Evolutionary conservation across 2,113 vertebrate genomes (phyloP).

Genomic region (Rostratula benghalensis): DNA sequence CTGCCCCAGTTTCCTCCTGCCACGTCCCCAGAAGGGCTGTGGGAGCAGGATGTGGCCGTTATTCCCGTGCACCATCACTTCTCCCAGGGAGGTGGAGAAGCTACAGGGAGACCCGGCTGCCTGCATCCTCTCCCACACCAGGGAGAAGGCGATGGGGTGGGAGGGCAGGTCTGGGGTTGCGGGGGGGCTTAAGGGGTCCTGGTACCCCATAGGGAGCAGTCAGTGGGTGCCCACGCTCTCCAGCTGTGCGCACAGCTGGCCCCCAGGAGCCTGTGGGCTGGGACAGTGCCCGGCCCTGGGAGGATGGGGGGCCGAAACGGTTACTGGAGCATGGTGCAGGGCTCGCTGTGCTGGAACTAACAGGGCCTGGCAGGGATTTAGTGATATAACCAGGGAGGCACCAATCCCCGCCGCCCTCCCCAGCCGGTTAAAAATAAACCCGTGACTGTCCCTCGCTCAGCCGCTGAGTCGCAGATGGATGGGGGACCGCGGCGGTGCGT

Average conservation of each 20-base stretch:
- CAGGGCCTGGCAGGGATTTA: conserved; percentile 65
- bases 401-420: conserved; percentile 53
- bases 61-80: too few relatives aligned
- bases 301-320: background rate
- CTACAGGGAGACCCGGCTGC: background rate
- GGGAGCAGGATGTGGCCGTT: rapidly evolving
- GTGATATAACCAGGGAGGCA: conserved; percentile 69
- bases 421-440: conserved; percentile 68
- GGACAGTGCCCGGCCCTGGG: background rate
- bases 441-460: conserved; percentile 39
- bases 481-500: background rate
- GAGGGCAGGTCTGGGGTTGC: background rate
- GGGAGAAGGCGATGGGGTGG: background rate
- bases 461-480: background rate
- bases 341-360: conserved; percentile 70
- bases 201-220: background rate
- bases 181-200: rapidly evolving
- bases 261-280: rapidly evolving
- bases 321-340: background rate
- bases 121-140: rapidly evolving
- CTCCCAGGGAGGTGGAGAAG: background rate
- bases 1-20: background rate
- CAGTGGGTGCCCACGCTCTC: rapidly evolving
- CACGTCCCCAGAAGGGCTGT: background rate
- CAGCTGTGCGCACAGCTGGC: background rate